These are phyloP conservation scores for Lithophane leautieri DNA, from an alignment of 2,888 invertebrate species.

Conservation along the genomic window DNA sequence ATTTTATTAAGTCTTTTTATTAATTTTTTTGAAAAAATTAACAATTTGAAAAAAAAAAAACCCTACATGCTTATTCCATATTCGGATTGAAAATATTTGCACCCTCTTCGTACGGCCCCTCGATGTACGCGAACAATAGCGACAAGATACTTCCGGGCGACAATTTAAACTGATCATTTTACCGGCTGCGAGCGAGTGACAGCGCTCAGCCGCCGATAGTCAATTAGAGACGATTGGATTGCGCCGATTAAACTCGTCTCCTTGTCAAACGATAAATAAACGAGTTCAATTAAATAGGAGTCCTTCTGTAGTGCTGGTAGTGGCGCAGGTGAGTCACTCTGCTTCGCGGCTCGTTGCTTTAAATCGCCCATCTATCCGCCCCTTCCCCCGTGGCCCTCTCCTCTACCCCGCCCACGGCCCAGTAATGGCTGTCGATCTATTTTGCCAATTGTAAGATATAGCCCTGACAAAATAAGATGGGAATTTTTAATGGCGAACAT, in stretches of 20 bases:
- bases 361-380: slow-evolving; percentile 62
- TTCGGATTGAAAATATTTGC: neutral
- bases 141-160: slow-evolving; percentile 4
- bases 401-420: slow-evolving; percentile 40
- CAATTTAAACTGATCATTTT: slow-evolving; percentile 27
- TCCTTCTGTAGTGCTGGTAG: slow-evolving; percentile 54
- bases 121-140: slow-evolving; percentile 19
- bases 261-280: slow-evolving; percentile 69
- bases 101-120: neutral
- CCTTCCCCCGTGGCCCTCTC: slow-evolving; percentile 3
- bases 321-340: slow-evolving; percentile 71
- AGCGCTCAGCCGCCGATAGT: slow-evolving; percentile 66
- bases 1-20: no score
- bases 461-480: slow-evolving; percentile 79
- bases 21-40: no score
- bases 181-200: slow-evolving; percentile 12
- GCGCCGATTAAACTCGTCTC: slow-evolving; percentile 67
- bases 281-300: slow-evolving; percentile 71
- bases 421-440: slow-evolving; percentile 77
- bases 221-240: slow-evolving; percentile 74
- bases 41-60: no score
- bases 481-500: slow-evolving; percentile 78
- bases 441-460: slow-evolving; percentile 79
- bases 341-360: slow-evolving; percentile 69
- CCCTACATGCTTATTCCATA: no score